A percentile compares a stretch with the other conserved stretches of the same genome.
Conservation (phyloP, 2,888 invertebrate species). For the Taenaris catops region DNA sequence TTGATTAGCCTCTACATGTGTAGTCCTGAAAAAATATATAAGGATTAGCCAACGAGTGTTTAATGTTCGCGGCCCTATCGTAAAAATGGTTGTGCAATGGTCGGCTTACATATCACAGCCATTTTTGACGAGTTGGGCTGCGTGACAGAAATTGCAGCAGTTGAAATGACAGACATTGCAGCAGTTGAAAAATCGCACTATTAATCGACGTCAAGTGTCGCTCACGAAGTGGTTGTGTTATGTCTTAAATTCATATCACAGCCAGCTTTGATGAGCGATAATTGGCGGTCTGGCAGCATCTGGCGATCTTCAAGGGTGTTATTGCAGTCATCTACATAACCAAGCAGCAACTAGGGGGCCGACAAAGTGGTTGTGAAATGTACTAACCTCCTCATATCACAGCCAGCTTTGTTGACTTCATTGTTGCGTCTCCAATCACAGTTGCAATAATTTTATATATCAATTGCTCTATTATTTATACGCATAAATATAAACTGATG, state of each 20-base stretch:
- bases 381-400: slow-evolving; percentile 87
- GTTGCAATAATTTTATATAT: too few relatives aligned
- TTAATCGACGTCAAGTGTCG: slow-evolving; percentile 53
- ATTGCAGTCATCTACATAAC: background rate
- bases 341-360: slow-evolving; percentile 23
- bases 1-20: too few relatives aligned
- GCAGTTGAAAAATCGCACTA: background rate
- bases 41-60: slow-evolving; percentile 7
- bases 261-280: slow-evolving; percentile 98
- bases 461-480: too few relatives aligned
- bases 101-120: slow-evolving; percentile 90
- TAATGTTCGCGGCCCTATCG: slow-evolving; percentile 75
- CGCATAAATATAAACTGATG: too few relatives aligned
- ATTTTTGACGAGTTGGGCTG: slow-evolving; percentile 95
- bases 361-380: slow-evolving; percentile 92
- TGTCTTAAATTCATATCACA: slow-evolving; percentile 90
- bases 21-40: too few relatives aligned
- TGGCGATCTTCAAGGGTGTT: background rate
- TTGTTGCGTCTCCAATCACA: slow-evolving; percentile 17
- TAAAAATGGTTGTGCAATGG: slow-evolving; percentile 79
- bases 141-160: slow-evolving; percentile 40
- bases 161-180: slow-evolving; percentile 32
- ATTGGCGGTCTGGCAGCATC: slow-evolving; percentile 15
- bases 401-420: slow-evolving; percentile 91
- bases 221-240: slow-evolving; percentile 96